Base-by-base conservation (phyloP, 2,888 invertebrate species). In the Lasioglossum malachurum region DNA sequence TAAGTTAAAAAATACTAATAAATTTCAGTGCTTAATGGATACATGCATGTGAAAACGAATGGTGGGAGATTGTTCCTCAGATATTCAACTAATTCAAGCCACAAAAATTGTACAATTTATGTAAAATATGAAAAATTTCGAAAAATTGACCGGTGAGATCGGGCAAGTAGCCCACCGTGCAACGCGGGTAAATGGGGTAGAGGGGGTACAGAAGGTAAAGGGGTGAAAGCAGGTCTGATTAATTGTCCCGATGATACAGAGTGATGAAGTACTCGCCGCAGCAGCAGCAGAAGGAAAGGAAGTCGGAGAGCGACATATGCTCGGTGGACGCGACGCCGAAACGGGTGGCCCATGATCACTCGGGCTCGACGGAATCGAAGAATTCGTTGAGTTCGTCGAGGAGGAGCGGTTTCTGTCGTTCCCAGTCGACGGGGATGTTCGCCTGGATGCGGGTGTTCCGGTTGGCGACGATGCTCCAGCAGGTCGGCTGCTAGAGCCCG, bases 361-460 rank as follows among this genome's bases (percentile, higher is more conserved):
- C 90, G 77, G 78, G 88, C 38, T 82, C 86, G n/a, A 76, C 91
- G 78, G 92, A 91, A 71, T 91, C 90, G 60, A 93, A 93, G 82
- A 91, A 89, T 82, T 90, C 92, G 75, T 90, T 92, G 78, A 87
- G 88, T 12, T 82, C 92, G 67, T 90, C 92, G 81, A 79, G 90
- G 86, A 76, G 90, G 71, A 87, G 90, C 35, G 82, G 91, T 76
- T 82, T 90, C 82, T 93, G 92, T 87, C 93, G 94, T 46, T 91
- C 92, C 38, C 92, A 91, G 57, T 93, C 94, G 75, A 92, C 93
- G 83, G 95, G 94, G 78, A 94, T 95, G 92, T 95, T 95, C 90
- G 95, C 95, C 84, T 95, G 95, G 95, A 95, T 95, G 94, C 93
- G 95, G 60, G 95, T 95, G 88, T 95, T 95, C 86, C 93, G 95